Percentiles rank a stretch among this genome's conserved stretches.
These are phyloP conservation scores for Campodea augens DNA, from an alignment of 1,140 invertebrate genomes.

Conservation along the genomic window DNA sequence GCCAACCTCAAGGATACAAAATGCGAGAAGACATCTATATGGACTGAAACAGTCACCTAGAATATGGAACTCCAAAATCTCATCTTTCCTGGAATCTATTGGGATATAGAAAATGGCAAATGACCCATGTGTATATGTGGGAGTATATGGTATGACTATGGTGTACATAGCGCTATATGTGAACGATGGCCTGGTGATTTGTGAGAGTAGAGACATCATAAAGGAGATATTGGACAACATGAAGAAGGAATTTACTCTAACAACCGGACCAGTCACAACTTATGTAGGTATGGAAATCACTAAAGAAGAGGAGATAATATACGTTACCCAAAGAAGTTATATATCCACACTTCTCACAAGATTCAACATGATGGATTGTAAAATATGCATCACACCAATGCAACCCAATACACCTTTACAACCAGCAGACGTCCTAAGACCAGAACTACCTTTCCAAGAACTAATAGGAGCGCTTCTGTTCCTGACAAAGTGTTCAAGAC, in stretches of 20 bases:
- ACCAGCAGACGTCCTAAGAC: too few relatives aligned
- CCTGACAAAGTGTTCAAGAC: conserved; percentile 22
- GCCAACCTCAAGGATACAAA: too few relatives aligned
- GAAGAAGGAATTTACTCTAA: too few relatives aligned
- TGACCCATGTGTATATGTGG: conserved; percentile 10
- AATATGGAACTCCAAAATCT: conserved; percentile 11
- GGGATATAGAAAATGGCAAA: conserved; percentile 12
- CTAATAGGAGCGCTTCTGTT: conserved; percentile 26
- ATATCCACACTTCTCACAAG: background rate
- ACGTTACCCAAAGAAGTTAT: background rate
- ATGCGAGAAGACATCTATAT: background rate
- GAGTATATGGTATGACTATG: conserved; percentile 8
- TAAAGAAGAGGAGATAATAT: background rate
- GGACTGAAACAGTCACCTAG: conserved; percentile 14
- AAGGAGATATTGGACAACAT: too few relatives aligned
- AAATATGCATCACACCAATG: conserved; percentile 8
- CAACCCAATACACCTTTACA: too few relatives aligned
- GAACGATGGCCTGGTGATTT: too few relatives aligned
- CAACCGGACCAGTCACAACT: background rate
- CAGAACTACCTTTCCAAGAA: too few relatives aligned
- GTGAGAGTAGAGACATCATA: too few relatives aligned
- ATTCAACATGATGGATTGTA: background rate
- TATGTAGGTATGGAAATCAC: conserved; percentile 5
- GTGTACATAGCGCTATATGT: too few relatives aligned
- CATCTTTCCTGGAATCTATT: conserved; percentile 2